Conservation (phyloP, 1,140 invertebrate genomes). For the Heliconius hermathena region DNA sequence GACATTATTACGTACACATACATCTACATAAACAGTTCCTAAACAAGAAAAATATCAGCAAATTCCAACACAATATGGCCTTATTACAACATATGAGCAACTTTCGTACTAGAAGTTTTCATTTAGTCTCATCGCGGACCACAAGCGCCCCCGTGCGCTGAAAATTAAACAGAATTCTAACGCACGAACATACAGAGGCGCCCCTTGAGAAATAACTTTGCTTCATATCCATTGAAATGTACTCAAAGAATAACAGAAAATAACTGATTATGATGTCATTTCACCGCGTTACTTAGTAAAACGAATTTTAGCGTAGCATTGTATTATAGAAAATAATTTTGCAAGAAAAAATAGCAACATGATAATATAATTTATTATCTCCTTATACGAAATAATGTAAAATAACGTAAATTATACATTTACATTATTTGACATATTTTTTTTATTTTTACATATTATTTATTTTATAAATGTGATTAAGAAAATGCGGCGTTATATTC, state of each 20-base stretch:
- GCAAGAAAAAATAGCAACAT: too few species aligned
- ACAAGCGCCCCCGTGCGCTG: slow-evolving; percentile 14
- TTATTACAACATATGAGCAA: slow-evolving; percentile 9
- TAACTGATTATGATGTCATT: not conserved
- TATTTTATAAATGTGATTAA: too few species aligned
- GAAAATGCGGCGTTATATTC: too few species aligned
- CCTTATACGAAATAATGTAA: too few species aligned
- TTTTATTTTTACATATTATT: too few species aligned
- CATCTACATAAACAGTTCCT: not conserved
- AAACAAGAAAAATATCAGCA: not conserved
- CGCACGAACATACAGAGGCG: not conserved
- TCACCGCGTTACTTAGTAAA: not conserved
- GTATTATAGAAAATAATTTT: too few species aligned
- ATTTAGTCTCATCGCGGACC: slow-evolving; percentile 23
- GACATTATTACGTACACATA: not conserved
- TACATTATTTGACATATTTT: too few species aligned
- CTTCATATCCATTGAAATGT: slow-evolving; percentile 21
- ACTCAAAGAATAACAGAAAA: slow-evolving; percentile 9
- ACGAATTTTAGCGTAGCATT: not conserved
- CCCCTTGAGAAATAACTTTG: slow-evolving; percentile 24
- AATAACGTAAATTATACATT: too few species aligned
- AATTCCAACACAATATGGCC: not conserved
- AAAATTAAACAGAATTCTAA: slow-evolving; percentile 26
- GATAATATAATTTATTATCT: too few species aligned
- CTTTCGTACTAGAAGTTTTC: slow-evolving; percentile 21